Conservation (phyloP, 2,888 invertebrate species). For the Drosophila prolongata region DNA sequence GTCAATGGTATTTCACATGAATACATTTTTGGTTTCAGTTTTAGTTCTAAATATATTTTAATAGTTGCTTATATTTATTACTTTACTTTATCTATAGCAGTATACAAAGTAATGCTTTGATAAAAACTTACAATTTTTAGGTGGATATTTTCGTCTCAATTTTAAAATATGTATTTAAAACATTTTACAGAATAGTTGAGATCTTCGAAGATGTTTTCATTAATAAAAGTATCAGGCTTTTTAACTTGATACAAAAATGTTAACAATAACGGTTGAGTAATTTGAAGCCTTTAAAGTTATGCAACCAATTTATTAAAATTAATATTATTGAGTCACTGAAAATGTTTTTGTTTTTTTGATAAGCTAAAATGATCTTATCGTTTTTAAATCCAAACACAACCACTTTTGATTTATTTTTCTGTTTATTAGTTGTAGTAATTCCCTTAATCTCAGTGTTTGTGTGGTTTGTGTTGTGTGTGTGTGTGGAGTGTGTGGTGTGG, state of each 20-base stretch:
- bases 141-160: constrained; percentile 3
- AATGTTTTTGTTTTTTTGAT: background rate
- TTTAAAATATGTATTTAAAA: background rate
- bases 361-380: background rate
- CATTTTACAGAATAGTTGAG: too few relatives aligned
- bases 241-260: too few relatives aligned
- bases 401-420: background rate
- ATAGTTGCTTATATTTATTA: too few relatives aligned
- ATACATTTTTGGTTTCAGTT: too few relatives aligned
- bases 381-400: background rate
- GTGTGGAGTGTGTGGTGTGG: background rate
- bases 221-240: too few relatives aligned
- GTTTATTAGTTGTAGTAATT: constrained; percentile 8
- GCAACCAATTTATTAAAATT: too few relatives aligned
- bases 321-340: constrained; percentile 1
- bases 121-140: background rate
- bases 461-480: constrained; percentile 4
- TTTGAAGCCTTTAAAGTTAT: too few relatives aligned
- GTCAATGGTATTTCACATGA: background rate
- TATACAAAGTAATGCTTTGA: background rate
- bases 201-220: too few relatives aligned
- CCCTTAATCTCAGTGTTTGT: constrained; percentile 1
- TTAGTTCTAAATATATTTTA: too few relatives aligned
- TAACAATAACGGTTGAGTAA: too few relatives aligned
- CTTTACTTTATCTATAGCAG: too few relatives aligned